These are phyloP conservation scores for Cromileptes altivelis DNA, from an alignment of 2,113 vertebrate genomes.

Conservation along the genomic window DNA sequence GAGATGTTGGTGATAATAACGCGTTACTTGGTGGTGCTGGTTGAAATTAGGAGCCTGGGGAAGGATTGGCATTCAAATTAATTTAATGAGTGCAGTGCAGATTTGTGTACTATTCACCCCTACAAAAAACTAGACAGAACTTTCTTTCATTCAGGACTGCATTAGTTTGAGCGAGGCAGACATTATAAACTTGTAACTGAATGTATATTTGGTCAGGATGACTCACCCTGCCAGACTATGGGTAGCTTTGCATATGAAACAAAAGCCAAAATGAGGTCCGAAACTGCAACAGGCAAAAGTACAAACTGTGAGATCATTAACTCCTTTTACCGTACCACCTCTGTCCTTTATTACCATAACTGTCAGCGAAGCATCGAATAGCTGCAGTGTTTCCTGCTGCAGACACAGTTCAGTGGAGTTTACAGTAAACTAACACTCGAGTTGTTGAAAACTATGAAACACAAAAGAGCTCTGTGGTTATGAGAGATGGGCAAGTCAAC, in stretches of 20 bases:
- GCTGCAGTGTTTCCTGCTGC: not conserved
- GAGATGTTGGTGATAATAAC: not conserved
- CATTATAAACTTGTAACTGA: too few relatives aligned
- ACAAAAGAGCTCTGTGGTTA: not conserved
- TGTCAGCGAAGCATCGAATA: not conserved
- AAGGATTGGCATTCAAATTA: too few relatives aligned
- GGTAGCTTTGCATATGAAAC: not conserved
- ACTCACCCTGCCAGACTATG: not conserved
- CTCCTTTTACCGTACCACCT: too few relatives aligned
- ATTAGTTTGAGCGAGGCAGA: too few relatives aligned
- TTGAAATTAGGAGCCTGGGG: too few relatives aligned
- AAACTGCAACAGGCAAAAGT: too few relatives aligned
- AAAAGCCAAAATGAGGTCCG: too few relatives aligned
- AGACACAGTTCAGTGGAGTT: not conserved
- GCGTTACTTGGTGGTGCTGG: too few relatives aligned
- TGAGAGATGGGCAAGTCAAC: not conserved
- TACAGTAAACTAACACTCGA: not conserved
- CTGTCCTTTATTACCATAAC: not conserved
- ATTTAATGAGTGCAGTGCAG: too few relatives aligned
- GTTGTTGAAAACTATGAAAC: not conserved
- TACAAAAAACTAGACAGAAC: too few relatives aligned
- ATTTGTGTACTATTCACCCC: too few relatives aligned
- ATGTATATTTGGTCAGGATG: not conserved
- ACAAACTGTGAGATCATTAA: not conserved
- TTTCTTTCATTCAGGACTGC: too few relatives aligned